These are phyloP conservation scores for Caranx melampygus DNA, from an alignment of 2,113 vertebrate species.

Conservation along the genomic window DNA sequence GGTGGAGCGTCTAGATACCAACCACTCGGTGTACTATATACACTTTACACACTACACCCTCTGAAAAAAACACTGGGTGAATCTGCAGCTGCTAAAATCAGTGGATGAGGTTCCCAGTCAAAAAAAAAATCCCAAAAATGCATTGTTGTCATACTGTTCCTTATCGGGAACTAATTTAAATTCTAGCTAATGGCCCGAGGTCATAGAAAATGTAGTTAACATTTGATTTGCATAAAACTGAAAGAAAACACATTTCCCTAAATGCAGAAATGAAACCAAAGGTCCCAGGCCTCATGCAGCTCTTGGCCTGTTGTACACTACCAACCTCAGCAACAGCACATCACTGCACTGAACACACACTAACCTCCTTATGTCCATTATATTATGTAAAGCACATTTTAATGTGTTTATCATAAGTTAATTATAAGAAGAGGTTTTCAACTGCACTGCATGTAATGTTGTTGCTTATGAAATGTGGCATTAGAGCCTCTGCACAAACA, in stretches of 20 bases:
- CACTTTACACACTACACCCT: background rate
- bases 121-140: background rate
- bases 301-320: background rate
- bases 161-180: background rate
- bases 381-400: background rate
- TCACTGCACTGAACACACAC: background rate
- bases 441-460: too few species aligned
- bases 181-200: conserved; percentile 4
- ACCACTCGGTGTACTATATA: background rate
- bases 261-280: conserved; percentile 1
- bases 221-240: conserved; percentile 41
- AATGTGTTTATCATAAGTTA: background rate
- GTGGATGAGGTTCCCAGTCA: background rate
- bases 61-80: background rate
- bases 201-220: background rate
- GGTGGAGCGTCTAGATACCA: background rate
- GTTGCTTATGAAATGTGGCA: too few species aligned
- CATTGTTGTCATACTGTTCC: background rate
- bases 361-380: background rate
- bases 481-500: too few species aligned
- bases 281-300: background rate
- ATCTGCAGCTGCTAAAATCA: background rate
- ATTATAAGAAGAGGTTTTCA: background rate
- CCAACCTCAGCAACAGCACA: background rate
- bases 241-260: background rate